Base-by-base conservation (phyloP, 1,140 invertebrate genomes). In the Penaeus vannamei region DNA sequence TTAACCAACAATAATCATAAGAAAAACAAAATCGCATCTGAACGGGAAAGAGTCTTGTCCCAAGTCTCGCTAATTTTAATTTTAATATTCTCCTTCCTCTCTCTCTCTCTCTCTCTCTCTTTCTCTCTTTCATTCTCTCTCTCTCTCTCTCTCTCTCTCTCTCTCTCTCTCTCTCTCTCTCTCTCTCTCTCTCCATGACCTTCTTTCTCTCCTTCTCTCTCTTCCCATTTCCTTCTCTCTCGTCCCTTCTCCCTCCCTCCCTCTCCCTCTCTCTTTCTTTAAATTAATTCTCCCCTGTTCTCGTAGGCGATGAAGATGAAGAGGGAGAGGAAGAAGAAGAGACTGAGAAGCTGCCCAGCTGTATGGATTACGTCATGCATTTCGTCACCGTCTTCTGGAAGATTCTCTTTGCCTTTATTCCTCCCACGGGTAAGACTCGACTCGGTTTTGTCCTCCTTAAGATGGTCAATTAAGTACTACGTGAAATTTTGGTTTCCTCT, bases 371-470 rank as follows among this genome's bases (percentile, higher is more conserved):
- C 93, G 95, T 92, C 29, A 95, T 95, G 94, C 95, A 95, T 91
- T 95, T 95, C 92, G 92, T 95, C 22, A 95, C 95, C 5, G 92
- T 95, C 17, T 95, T 95, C 92, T 95, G 95, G 95, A 99, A 99
- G 94, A 94, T 99, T 83, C 93, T 99, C 42, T 99, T 99, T 93
- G 98, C 98, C 76, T 98, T 98, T 93, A 97, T 99, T 84, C 99
- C 99, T 91, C 98, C 99, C 36, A 99, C 99, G 93, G 98, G 98
- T 99, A 94, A 95, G 83, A 80, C 46, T 59, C 46, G 5, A 19
- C 62, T 42, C 22, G 60, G 42, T 46, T 66, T 22, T 26, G 17
- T 72, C 17, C n/a, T 22, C 23, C n/a, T 77, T 53, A 46, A n/a
- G 29, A 26, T n/a, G 5, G 77, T 22, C 22, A 26, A 69, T 61